A percentile compares a stretch with the other conserved stretches of the same genome.
Conservation (phyloP, 1,140 invertebrate genomes). For the Microplitis mediator region DNA sequence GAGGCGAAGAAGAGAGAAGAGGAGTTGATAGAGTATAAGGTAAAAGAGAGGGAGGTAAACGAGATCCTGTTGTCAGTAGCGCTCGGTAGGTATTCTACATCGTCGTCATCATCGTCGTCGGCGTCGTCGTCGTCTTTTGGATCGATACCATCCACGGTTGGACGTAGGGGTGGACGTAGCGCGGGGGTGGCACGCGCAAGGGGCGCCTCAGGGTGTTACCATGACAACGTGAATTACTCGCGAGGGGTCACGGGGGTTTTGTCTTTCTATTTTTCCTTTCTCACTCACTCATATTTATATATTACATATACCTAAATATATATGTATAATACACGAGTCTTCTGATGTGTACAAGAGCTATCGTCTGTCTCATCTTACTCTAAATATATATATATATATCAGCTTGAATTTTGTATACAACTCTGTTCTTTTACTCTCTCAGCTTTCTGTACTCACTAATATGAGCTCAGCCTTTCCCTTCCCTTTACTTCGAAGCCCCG, state of each 20-base stretch:
- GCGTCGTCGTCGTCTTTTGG: slow-evolving; percentile 39
- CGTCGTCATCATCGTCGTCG: slow-evolving; percentile 50
- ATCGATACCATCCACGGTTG: slow-evolving; percentile 54
- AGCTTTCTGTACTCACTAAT: neutral
- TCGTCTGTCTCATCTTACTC: neutral
- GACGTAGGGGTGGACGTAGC: slow-evolving; percentile 39
- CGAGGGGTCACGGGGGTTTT: slow-evolving; percentile 7
- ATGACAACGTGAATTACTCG: slow-evolving; percentile 52
- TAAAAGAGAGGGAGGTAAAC: neutral
- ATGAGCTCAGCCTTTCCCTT: slow-evolving; percentile 4
- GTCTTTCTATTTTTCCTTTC: slow-evolving; percentile 10
- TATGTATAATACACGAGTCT: neutral
- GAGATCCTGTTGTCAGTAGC: slow-evolving; percentile 48
- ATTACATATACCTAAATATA: neutral
- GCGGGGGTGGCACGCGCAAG: slow-evolving; percentile 33
- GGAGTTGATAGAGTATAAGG: neutral
- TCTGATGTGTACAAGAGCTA: neutral
- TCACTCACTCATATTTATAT: slow-evolving; percentile 6
- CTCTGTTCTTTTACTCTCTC: neutral
- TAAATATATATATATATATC: neutral
- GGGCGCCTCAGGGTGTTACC: slow-evolving; percentile 59
- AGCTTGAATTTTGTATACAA: slow-evolving; percentile 1
- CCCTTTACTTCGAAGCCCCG: neutral
- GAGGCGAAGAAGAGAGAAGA: slow-evolving; percentile 7
- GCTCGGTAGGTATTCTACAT: slow-evolving; percentile 26